These are phyloP conservation scores for Thamnophis sirtalis DNA, from an alignment of 2,113 vertebrate genomes.

Conservation along the genomic window DNA sequence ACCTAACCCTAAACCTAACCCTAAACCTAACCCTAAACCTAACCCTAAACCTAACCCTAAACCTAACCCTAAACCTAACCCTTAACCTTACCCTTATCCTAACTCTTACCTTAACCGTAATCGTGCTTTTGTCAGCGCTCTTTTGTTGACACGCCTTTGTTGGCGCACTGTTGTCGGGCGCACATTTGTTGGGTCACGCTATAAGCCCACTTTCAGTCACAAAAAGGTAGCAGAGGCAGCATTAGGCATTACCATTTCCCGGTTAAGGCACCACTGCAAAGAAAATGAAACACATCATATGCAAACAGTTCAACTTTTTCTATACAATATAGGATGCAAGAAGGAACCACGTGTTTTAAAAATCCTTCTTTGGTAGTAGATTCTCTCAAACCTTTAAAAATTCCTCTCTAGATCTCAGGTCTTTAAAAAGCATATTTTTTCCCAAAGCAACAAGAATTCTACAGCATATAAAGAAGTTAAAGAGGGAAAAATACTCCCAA, in stretches of 20 bases:
- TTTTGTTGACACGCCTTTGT: too few relatives aligned
- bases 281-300: background rate
- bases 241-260: fast-evolving
- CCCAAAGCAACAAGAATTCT: background rate
- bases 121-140: too few relatives aligned
- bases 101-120: too few relatives aligned
- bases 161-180: too few relatives aligned
- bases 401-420: fast-evolving
- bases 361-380: background rate
- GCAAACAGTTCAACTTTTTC: background rate
- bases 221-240: background rate
- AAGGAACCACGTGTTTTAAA: background rate
- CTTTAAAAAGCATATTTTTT: background rate
- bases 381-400: background rate
- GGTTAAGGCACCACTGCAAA: background rate
- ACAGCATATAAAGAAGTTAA: background rate
- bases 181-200: too few relatives aligned
- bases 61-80: too few relatives aligned
- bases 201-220: background rate
- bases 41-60: too few relatives aligned
- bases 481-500: background rate
- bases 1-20: too few relatives aligned
- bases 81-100: too few relatives aligned
- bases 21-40: too few relatives aligned
- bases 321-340: fast-evolving